These are phyloP conservation scores for Halcyon senegalensis DNA, from an alignment of 2,113 vertebrate genomes.

Conservation along the genomic window DNA sequence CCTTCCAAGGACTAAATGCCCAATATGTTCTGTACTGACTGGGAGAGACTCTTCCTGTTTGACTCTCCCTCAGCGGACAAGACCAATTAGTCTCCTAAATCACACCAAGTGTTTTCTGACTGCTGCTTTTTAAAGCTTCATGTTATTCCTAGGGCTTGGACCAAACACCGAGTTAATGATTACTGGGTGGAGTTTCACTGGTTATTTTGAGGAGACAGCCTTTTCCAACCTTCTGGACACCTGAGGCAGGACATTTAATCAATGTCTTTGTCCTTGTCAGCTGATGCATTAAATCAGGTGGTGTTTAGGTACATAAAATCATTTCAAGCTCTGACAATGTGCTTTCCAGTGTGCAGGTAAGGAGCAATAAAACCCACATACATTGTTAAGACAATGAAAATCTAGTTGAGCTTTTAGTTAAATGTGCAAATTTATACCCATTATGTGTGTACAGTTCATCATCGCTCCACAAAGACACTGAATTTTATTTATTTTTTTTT, in stretches of 20 bases:
- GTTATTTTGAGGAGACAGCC: slow-evolving; percentile 18
- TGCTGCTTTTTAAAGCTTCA: not conserved
- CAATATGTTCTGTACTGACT: accelerated
- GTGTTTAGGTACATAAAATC: slow-evolving; percentile 39
- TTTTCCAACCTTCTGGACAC: slow-evolving; percentile 54
- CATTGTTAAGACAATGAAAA: not conserved
- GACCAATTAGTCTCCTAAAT: not conserved
- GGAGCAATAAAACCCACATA: not conserved
- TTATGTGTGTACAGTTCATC: not conserved
- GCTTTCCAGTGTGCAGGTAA: not conserved
- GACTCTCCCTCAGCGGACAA: not conserved
- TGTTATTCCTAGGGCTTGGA: slow-evolving; percentile 7
- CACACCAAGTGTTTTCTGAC: not conserved
- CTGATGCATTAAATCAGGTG: slow-evolving; percentile 57
- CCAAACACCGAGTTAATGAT: slow-evolving; percentile 60
- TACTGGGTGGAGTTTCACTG: slow-evolving; percentile 41
- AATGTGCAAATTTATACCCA: not conserved
- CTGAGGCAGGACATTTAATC: slow-evolving; percentile 43
- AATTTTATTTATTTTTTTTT: not conserved
- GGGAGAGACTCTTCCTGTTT: accelerated
- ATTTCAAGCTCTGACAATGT: slow-evolving; percentile 5
- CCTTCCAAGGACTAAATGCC: not conserved
- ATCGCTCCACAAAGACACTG: not conserved
- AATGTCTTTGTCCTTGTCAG: slow-evolving; percentile 60
- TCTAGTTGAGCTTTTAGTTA: not conserved